Evolutionary conservation across 35 echinoderm and acorn worm species (phyloP), one percentile per base, ranked within the genome.

Genomic region (Diadema setosum): DNA sequence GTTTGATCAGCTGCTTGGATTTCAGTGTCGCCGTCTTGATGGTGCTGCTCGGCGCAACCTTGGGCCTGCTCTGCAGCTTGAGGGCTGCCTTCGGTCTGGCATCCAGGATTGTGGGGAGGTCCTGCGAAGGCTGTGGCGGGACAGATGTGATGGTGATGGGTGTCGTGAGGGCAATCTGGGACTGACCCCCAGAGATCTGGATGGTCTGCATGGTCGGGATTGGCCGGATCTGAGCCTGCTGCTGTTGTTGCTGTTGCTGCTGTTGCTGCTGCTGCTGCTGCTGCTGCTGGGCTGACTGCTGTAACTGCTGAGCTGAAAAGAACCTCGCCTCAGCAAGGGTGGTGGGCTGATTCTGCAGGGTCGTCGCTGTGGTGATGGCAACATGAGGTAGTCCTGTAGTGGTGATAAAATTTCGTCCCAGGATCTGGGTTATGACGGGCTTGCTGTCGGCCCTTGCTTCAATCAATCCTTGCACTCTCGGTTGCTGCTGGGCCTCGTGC

Each of bases 211-310:
- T 24, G 15, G 31, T 81, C 50, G 15, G 85, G 18, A n/a, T n/a
- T 1, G 83, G 25, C 14, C 20, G 41, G 23, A 33, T 30, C 31
- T 57, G 21, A 15, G 65, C 39, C 26, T 56, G 73, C 58, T 35
- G 44, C 14, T 82, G 78, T 42, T 56, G 73, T 25, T 46, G 75
- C 17, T 50, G 87, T 36, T 80, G 25, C 48, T 89, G 86, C 43
- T 65, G 61, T 25, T 80, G 35, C 58, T 78, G 30, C 11, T 83
- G 50, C 80, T 70, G 88, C 20, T 83, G 88, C 39, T 89, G 87
- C 30, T n/a, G 14, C 39, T 25, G 25, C 0, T 42, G 40, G 39
- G 73, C n/a, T 44, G 9, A 9, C n/a, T 52, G 78, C 46, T 81
- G 78, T n/a, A n/a, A n/a, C n/a, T n/a, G 25, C 0, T 42, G 40